phyloP scores from a whole-genome alignment of 1,140 invertebrate genomes.

The Micrasema longulum region DNA sequence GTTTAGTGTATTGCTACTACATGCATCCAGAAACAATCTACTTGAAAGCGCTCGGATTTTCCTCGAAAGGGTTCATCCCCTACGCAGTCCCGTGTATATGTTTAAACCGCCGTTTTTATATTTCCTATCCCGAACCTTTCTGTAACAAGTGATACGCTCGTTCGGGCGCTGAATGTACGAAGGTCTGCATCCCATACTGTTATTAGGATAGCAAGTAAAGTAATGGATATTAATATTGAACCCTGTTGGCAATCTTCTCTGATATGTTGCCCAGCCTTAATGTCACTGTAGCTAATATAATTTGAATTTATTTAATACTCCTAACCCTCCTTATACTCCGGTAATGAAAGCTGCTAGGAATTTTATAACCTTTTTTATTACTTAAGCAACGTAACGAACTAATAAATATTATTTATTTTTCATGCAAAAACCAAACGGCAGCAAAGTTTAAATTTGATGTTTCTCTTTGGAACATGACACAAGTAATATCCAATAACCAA shows the following conservation, averaged over 20 bases:
- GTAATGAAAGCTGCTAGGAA: neutral
- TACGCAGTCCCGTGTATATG: no score
- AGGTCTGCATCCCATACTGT: conserved; percentile 35
- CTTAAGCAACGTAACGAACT: no score
- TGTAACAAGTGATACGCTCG: conserved; percentile 13
- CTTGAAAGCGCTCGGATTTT: neutral
- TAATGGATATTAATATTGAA: conserved; percentile 52
- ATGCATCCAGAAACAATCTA: conserved; percentile 7
- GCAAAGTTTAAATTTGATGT: no score
- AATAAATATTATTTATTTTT: no score
- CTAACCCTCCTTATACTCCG: neutral
- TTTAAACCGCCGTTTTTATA: no score
- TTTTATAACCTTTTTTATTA: neutral
- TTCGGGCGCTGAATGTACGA: conserved; percentile 19
- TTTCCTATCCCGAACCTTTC: neutral
- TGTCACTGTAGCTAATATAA: conserved; percentile 21
- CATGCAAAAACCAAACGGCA: no score
- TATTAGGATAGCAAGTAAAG: conserved; percentile 37
- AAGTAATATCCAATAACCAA: no score
- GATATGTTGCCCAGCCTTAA: conserved; percentile 21
- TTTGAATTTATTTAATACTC: conserved; percentile 19
- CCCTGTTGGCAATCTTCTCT: conserved; percentile 42
- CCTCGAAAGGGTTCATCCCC: conserved; percentile 6
- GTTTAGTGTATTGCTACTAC: conserved; percentile 29
- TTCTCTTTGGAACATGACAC: no score